These are phyloP conservation scores for Taeniopygia guttata DNA, from an alignment of 2,797 vertebrate species.

Conservation along the genomic window DNA sequence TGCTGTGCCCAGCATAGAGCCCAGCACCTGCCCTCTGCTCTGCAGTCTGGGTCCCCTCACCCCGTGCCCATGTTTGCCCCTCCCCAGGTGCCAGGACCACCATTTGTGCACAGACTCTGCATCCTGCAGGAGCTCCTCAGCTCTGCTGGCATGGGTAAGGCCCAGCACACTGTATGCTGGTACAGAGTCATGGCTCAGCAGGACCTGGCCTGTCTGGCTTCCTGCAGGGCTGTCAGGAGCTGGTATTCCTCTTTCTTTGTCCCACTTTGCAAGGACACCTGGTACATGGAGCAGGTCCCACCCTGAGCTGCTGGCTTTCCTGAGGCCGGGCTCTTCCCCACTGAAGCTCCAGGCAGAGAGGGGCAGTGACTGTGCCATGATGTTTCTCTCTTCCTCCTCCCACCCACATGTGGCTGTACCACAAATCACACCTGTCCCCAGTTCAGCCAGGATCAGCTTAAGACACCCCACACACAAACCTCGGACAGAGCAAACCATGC, in stretches of 20 bases:
- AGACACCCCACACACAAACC: background rate
- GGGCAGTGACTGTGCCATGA: rapidly evolving
- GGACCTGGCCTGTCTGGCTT: background rate
- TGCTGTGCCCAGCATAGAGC: background rate
- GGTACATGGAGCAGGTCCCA: background rate
- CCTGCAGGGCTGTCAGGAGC: background rate
- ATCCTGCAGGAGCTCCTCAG: background rate
- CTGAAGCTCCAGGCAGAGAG: background rate
- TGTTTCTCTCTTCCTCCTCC: background rate
- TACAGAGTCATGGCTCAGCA: background rate
- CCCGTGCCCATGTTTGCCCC: rapidly evolving
- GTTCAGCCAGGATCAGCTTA: background rate
- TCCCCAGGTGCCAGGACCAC: background rate
- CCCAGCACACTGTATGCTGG: background rate
- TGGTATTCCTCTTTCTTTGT: background rate
- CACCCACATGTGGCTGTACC: background rate
- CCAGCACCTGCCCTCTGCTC: background rate
- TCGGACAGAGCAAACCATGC: background rate
- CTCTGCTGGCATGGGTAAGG: background rate
- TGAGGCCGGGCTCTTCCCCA: background rate
- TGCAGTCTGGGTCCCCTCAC: background rate
- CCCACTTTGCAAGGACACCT: background rate
- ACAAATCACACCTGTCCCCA: background rate
- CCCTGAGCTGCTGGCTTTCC: background rate
- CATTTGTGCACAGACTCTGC: rapidly evolving